Conservation (phyloP, 2,888 invertebrate genomes). For the Caenorhabditis drosophilae region DNA sequence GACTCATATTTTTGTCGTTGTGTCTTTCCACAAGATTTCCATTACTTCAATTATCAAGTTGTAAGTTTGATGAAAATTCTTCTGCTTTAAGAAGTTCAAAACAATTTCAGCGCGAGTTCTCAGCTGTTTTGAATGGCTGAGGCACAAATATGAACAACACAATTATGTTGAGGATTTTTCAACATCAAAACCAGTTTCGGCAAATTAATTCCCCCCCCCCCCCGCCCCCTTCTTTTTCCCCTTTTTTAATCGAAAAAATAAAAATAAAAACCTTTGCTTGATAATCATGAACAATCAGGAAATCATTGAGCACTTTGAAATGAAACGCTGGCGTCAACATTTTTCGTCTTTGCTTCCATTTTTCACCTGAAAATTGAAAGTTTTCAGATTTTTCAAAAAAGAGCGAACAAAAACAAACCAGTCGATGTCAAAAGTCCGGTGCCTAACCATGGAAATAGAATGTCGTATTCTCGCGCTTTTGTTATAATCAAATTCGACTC, state of each 20-base stretch:
- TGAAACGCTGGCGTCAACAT: constrained; percentile 73
- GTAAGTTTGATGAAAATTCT: neutral
- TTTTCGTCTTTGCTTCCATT: constrained; percentile 72
- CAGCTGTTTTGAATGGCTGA: neutral
- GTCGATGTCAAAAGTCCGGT: constrained; percentile 71
- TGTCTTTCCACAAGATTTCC: constrained; percentile 27
- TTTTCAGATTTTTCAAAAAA: neutral
- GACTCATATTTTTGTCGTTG: constrained; percentile 21
- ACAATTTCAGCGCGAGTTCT: neutral
- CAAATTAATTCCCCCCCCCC: too few relatives aligned
- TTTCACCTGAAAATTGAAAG: constrained; percentile 50
- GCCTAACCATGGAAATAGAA: constrained; percentile 72
- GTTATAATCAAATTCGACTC: constrained; percentile 67
- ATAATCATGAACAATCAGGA: constrained; percentile 50
- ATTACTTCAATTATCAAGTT: constrained; percentile 1
- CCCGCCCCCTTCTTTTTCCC: too few relatives aligned
- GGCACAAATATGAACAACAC: neutral
- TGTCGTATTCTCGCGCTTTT: constrained; percentile 70
- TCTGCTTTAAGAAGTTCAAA: neutral
- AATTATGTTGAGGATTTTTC: too few relatives aligned
- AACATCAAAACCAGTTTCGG: too few relatives aligned
- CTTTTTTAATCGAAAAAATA: too few relatives aligned
- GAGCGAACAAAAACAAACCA: constrained; percentile 7
- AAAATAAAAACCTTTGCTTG: constrained; percentile 45
- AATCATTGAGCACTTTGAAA: constrained; percentile 72